Evolutionary conservation across 2,113 vertebrate genomes (phyloP).

Genomic region (Nibea albiflora): DNA sequence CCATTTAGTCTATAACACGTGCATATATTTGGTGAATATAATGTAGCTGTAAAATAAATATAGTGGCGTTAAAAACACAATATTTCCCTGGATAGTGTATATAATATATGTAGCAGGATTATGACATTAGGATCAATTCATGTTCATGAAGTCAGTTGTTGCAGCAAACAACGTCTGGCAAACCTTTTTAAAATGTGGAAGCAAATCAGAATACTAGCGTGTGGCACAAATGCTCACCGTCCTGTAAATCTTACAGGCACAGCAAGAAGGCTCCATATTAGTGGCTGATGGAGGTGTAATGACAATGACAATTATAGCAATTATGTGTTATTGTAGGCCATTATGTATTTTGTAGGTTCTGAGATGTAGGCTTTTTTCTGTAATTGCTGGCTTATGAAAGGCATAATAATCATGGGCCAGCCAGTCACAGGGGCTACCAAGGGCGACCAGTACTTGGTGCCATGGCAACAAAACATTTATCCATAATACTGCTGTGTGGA

Average conservation of each 20-base stretch:
- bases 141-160: background rate
- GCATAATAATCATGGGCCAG: slow-evolving; percentile 69
- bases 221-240: background rate
- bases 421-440: slow-evolving; percentile 62
- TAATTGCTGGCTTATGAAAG: slow-evolving; percentile 79
- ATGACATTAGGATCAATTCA: background rate
- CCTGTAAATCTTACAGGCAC: slow-evolving; percentile 48
- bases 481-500: slow-evolving; percentile 73
- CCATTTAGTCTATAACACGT: no score
- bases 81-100: no score
- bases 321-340: slow-evolving; percentile 82
- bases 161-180: background rate
- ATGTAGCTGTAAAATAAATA: no score
- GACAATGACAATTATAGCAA: slow-evolving; percentile 76
- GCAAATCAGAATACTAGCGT: background rate
- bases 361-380: slow-evolving; percentile 75
- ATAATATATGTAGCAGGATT: no score
- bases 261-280: slow-evolving; percentile 58
- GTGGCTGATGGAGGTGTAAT: slow-evolving; percentile 71
- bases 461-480: slow-evolving; percentile 84
- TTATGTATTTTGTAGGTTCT: slow-evolving; percentile 79
- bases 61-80: no score
- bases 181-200: background rate
- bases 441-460: slow-evolving; percentile 68
- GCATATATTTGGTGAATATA: no score